phyloP scores from a whole-genome alignment of 2,797 vertebrate species.

The Galagoides demidoff region DNA sequence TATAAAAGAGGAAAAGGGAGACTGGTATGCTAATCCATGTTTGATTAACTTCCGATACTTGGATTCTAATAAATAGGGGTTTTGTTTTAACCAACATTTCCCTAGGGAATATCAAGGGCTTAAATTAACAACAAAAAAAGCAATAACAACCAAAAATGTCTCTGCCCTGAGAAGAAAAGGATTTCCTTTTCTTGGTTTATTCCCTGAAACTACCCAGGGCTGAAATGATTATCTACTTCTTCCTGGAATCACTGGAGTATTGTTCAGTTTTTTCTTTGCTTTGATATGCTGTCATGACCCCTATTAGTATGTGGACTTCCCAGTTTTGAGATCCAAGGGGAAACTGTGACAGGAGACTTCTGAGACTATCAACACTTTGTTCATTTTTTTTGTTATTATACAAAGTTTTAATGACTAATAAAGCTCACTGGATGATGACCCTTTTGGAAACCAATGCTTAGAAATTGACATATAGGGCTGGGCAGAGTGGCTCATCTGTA shows the following conservation, averaged over 20 bases:
- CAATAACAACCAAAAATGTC: background rate
- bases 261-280: background rate
- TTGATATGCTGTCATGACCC: background rate
- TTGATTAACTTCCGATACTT: slow-evolving; percentile 47
- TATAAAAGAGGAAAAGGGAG: background rate
- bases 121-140: slow-evolving; percentile 30
- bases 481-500: too few species aligned
- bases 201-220: background rate
- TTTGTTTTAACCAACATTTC: slow-evolving; percentile 46
- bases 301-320: background rate
- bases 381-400: background rate
- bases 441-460: background rate
- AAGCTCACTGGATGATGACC: background rate
- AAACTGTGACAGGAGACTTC: background rate
- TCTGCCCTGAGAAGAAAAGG: slow-evolving; percentile 49
- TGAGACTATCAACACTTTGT: background rate
- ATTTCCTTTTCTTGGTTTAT: background rate
- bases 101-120: slow-evolving; percentile 43
- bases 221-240: background rate
- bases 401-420: background rate
- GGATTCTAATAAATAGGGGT: background rate
- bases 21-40: background rate
- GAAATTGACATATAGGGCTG: background rate
- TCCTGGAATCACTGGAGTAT: background rate
- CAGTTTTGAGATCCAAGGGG: background rate